Conservation (phyloP, 2,113 vertebrate species). For the Eulacestoma nigropectus region DNA sequence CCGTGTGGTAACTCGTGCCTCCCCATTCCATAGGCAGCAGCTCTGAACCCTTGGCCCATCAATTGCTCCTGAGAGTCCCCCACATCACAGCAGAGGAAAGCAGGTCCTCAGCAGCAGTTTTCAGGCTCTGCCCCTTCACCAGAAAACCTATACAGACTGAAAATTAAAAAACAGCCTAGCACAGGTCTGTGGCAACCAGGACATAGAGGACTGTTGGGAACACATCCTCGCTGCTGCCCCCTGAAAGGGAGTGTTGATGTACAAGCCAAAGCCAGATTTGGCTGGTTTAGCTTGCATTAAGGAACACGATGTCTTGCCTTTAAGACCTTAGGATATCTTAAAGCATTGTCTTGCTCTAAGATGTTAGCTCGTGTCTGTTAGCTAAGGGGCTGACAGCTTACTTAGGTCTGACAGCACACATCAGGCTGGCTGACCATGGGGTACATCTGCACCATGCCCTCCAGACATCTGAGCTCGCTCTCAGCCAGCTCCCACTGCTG, state of each 20-base stretch:
- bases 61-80: neutral
- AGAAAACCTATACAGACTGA: neutral
- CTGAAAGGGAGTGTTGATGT: neutral
- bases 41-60: neutral
- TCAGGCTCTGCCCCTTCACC: neutral
- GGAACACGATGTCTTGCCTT: neutral
- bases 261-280: neutral
- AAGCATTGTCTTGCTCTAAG: neutral
- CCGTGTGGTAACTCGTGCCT: fast-evolving
- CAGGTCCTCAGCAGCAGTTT: neutral
- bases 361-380: neutral
- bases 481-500: neutral
- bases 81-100: neutral
- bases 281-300: neutral
- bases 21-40: neutral
- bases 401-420: neutral
- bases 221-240: neutral
- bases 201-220: neutral
- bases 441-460: neutral
- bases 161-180: neutral
- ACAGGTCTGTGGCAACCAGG: neutral
- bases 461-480: neutral
- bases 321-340: neutral
- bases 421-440: neutral
- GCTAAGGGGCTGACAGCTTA: neutral